phyloP scores from a whole-genome alignment of 2,888 invertebrate species.

The Zhuqinia jingwanae region DNA sequence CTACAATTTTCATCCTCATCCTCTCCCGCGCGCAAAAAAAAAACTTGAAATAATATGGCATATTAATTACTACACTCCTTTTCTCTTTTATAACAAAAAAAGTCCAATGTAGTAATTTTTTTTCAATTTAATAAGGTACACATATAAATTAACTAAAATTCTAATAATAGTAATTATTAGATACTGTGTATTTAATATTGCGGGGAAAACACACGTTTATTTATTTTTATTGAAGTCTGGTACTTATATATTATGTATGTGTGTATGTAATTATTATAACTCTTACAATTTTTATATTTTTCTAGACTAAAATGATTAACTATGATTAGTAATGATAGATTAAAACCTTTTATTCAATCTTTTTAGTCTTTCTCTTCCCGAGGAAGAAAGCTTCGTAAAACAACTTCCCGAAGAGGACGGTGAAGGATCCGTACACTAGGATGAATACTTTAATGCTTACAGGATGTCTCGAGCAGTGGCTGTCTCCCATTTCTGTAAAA shows the following conservation, averaged over 20 bases:
- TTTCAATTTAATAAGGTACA: neutral
- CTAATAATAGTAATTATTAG: constrained; percentile 20
- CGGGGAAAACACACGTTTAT: constrained; percentile 34
- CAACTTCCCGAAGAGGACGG: constrained; percentile 73
- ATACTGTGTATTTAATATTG: constrained; percentile 40
- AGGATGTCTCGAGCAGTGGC: constrained; percentile 73
- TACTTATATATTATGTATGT: constrained; percentile 37
- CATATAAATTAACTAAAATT: neutral
- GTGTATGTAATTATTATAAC: neutral
- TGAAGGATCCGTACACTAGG: constrained; percentile 73
- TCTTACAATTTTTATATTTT: constrained; percentile 5
- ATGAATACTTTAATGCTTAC: constrained; percentile 72
- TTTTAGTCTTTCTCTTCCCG: constrained; percentile 70
- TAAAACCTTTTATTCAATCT: constrained; percentile 73
- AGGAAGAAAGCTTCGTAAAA: constrained; percentile 73
- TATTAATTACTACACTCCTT: constrained; percentile 49
- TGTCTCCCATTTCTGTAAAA: constrained; percentile 68
- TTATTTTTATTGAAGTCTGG: constrained; percentile 47
- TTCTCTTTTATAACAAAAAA: neutral
- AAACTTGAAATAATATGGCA: constrained; percentile 67
- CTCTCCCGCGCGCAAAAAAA: neutral
- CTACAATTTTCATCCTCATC: neutral
- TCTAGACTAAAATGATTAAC: too few species aligned
- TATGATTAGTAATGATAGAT: constrained; percentile 28
- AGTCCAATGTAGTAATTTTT: constrained; percentile 14